Base-by-base conservation (phyloP, 2,113 vertebrate genomes). In the Cathartes aura region DNA sequence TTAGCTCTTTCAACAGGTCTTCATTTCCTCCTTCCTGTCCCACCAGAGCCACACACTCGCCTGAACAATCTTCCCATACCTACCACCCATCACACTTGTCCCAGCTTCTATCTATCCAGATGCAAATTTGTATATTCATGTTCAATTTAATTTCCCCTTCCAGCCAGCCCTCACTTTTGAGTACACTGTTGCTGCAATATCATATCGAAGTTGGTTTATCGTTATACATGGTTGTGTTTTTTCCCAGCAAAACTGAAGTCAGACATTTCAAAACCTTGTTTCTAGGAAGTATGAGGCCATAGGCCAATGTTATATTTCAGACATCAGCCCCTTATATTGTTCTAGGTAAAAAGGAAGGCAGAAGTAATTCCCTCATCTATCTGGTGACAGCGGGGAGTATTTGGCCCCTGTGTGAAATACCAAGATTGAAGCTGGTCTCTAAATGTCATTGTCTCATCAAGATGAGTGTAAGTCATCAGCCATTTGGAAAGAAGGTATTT, bases 21-120 rank as follows among this genome's bases (percentile, higher is more conserved):
- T 47, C 5, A 19, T 80, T 89, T 87, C 23, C 16, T 50, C 29
- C 26, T n/a, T 89, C 14, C 9, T 26, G 11, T 63, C n/a, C n/a
- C 34, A 79, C 5, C 45, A 58, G 8, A 48, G 13, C 3, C n/a
- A 76, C 23, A 52, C 8, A 58, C 5, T 2, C 0, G 0, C 8
- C 30, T 72, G 36, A 82, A 50, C 15, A 71, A 15, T 45, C 26
- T 32, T 83, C 30, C 45, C 34, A 20, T 42, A 19, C 6, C 4
- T 53, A 18, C 5, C 5, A 48, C 4, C 6, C 17, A 20, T 29
- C 47, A 42, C 19, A 32, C 32, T 71, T 85, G 23, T 82, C 26
- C 6, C 11, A 70, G 8, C 24, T 64, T 80, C 72, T 78, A 2
- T 27, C 18, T 76, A 32, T 43, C 19, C n/a, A 74, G 60, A 45